Percentiles rank a stretch among this genome's conserved stretches.
These are phyloP conservation scores for Peromyscus aztecus DNA, from an alignment of 2,797 vertebrate genomes.

Conservation along the genomic window DNA sequence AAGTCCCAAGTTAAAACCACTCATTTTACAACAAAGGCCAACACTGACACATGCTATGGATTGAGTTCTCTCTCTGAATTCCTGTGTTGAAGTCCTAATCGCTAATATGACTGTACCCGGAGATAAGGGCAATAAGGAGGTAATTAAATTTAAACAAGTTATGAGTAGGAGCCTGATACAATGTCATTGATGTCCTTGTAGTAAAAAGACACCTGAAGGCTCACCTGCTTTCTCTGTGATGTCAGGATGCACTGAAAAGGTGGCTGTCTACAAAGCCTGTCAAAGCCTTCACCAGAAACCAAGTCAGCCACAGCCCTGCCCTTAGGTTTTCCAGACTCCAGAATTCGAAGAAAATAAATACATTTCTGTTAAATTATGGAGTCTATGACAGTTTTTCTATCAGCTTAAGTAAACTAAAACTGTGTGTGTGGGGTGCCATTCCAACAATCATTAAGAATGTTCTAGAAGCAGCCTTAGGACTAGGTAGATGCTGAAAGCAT, in stretches of 20 bases:
- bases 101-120: neutral
- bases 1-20: neutral
- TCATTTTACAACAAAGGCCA: conserved; percentile 9
- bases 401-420: neutral
- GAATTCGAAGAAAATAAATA: neutral
- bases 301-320: neutral
- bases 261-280: neutral
- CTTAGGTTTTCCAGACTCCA: neutral
- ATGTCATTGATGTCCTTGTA: neutral
- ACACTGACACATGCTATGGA: neutral
- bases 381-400: neutral
- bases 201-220: neutral
- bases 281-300: neutral
- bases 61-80: neutral
- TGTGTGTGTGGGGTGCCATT: too few relatives aligned
- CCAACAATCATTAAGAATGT: neutral
- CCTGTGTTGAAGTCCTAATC: neutral
- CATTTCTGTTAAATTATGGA: neutral
- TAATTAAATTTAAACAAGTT: neutral
- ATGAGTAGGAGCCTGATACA: neutral
- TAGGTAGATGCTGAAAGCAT: neutral
- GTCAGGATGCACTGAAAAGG: neutral
- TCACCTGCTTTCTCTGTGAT: neutral
- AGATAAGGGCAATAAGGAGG: neutral
- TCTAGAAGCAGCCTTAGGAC: conserved; percentile 2